Evolutionary conservation across 2,888 invertebrate species (phyloP).

Genomic region (Pachycephus smyrnensis): DNA sequence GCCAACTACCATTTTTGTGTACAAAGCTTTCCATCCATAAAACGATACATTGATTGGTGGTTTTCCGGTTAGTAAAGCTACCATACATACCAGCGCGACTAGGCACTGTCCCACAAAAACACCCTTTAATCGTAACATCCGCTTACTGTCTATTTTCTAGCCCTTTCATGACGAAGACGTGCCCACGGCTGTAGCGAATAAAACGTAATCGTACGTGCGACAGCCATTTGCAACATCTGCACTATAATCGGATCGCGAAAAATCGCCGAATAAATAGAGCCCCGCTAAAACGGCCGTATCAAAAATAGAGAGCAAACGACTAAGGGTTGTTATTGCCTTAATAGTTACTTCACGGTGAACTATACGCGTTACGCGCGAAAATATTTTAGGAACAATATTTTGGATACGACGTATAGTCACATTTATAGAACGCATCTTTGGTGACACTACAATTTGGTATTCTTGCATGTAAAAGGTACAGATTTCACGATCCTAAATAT

Average conservation of each 20-base stretch:
- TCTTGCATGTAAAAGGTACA: constrained; percentile 49
- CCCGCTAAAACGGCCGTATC: constrained; percentile 49
- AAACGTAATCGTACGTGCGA: neutral
- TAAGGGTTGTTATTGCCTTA: constrained; percentile 18
- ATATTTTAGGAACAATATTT: constrained; percentile 56
- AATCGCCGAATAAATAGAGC: neutral
- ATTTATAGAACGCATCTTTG: constrained; percentile 52
- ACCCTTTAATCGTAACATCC: constrained; percentile 35
- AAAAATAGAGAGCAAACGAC: constrained; percentile 57
- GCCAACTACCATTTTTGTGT: constrained; percentile 44
- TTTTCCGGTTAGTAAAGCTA: constrained; percentile 52
- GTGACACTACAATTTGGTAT: constrained; percentile 59
- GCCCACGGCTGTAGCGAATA: neutral
- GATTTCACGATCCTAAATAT: constrained; percentile 21
- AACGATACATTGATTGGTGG: constrained; percentile 46
- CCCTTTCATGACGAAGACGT: constrained; percentile 27
- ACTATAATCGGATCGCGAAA: neutral
- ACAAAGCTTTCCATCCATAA: constrained; percentile 47
- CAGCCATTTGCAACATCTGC: neutral
- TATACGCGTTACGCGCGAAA: constrained; percentile 49
- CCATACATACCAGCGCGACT: constrained; percentile 41
- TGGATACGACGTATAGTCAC: constrained; percentile 55
- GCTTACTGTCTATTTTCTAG: constrained; percentile 58
- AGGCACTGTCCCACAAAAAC: constrained; percentile 21
- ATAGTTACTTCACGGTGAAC: constrained; percentile 25